phyloP scores from a whole-genome alignment of 2,888 invertebrate genomes.

The Fragum fragum region DNA sequence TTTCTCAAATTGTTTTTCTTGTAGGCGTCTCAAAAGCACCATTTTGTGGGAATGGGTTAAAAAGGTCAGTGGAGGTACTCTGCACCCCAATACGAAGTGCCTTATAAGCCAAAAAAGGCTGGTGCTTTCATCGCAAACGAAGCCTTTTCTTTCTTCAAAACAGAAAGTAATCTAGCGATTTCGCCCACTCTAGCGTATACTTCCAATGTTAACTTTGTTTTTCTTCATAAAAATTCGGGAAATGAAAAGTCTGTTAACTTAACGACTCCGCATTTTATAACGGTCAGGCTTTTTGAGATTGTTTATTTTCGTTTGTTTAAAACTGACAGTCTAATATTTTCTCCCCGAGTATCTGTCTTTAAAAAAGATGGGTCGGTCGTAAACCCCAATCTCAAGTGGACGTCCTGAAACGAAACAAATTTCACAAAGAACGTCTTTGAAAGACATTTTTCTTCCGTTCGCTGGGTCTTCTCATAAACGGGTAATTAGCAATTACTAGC shows the following conservation, averaged over 20 bases:
- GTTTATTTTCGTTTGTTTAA: slow-evolving; percentile 14
- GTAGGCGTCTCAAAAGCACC: no score
- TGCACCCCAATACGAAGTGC: background rate
- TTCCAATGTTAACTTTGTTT: no score
- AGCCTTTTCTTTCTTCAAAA: no score
- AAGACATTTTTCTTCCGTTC: slow-evolving; percentile 8
- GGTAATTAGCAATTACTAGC: slow-evolving; percentile 13
- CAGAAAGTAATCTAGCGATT: no score
- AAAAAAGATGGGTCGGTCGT: background rate
- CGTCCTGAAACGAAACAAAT: background rate
- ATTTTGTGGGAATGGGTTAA: background rate
- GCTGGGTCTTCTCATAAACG: slow-evolving; percentile 10
- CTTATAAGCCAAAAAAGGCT: no score
- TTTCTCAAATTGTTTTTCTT: no score
- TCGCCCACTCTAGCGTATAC: no score
- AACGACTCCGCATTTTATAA: background rate
- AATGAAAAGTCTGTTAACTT: no score
- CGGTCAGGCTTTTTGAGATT: background rate
- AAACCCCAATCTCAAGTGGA: background rate
- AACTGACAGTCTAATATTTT: slow-evolving; percentile 25
- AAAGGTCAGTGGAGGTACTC: background rate
- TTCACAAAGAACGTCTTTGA: slow-evolving; percentile 6
- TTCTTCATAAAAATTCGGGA: no score
- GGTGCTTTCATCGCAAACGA: no score
- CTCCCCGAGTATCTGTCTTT: background rate